Evolutionary conservation across 2,113 vertebrate species (phyloP).

Genomic region (Maccullochella peelii): DNA sequence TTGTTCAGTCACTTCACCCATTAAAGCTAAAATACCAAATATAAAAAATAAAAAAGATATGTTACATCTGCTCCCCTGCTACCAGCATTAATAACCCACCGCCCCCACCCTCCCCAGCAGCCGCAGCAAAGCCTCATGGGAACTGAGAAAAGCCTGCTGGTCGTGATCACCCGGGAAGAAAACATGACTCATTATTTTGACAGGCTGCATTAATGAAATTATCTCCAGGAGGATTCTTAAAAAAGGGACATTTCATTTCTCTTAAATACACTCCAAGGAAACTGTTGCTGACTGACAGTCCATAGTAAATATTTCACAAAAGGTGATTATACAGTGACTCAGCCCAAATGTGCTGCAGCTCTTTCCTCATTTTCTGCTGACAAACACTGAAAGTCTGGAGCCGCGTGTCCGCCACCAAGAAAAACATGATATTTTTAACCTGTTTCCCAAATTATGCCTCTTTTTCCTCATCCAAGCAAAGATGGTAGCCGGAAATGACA

Average conservation of each 20-base stretch:
- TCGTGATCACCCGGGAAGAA: neutral
- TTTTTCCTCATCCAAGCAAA: neutral
- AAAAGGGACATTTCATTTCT: neutral
- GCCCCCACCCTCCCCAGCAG: neutral
- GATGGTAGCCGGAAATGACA: too few relatives aligned
- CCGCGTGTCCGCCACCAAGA: too few relatives aligned
- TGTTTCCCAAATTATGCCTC: neutral
- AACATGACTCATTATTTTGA: conserved; percentile 21
- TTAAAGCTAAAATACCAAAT: neutral
- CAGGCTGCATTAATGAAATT: neutral
- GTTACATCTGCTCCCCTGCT: neutral
- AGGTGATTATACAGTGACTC: neutral
- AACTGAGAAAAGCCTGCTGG: neutral
- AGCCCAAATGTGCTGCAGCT: neutral
- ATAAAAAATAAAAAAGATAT: neutral
- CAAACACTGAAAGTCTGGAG: too few relatives aligned
- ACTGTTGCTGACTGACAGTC: neutral
- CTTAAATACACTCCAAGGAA: neutral
- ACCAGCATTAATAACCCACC: neutral
- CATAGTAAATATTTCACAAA: neutral
- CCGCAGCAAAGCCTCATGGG: conserved; percentile 37
- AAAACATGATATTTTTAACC: too few relatives aligned
- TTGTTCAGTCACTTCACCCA: neutral
- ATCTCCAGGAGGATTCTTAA: neutral
- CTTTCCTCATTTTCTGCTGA: neutral